phyloP scores from a whole-genome alignment of 2,113 vertebrate species.

The Eudorcas thomsonii region DNA sequence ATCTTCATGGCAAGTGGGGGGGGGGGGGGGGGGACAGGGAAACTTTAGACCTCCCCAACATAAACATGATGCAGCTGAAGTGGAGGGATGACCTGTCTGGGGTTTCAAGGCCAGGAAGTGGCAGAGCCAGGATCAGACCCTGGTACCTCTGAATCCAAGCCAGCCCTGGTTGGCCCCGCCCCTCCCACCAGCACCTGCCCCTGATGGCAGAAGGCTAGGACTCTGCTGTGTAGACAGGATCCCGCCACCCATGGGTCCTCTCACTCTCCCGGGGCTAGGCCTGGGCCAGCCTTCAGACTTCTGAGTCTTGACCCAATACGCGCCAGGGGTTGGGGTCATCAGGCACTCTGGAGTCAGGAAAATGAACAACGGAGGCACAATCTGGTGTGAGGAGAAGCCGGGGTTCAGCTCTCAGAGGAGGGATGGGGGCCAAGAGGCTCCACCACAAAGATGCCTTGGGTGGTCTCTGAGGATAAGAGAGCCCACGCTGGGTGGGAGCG shows the following conservation, averaged over 20 bases:
- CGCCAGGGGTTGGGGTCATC: not conserved
- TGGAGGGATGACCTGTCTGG: not conserved
- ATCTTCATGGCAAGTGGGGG: not conserved
- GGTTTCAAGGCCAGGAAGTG: rapidly evolving
- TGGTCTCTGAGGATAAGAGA: not conserved
- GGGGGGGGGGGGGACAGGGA: not conserved
- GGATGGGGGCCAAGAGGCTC: not conserved
- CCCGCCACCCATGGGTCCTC: not conserved
- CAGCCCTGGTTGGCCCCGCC: not conserved
- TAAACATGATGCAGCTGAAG: not conserved
- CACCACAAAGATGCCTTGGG: not conserved
- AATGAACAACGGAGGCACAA: rapidly evolving
- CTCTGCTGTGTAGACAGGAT: not conserved
- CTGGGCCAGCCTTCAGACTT: not conserved
- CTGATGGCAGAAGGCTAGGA: not conserved
- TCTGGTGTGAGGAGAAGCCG: not conserved
- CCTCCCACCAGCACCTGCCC: not conserved
- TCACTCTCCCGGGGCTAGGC: not conserved
- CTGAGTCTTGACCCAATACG: not conserved
- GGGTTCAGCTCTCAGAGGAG: not conserved
- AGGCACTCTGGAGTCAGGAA: not conserved
- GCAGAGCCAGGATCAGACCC: not conserved
- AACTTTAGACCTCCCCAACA: not conserved
- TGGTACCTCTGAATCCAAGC: not conserved
- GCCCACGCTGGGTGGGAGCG: not conserved